Conservation (phyloP, 1,140 invertebrate species). For the Caenorhabditis remanei region DNA sequence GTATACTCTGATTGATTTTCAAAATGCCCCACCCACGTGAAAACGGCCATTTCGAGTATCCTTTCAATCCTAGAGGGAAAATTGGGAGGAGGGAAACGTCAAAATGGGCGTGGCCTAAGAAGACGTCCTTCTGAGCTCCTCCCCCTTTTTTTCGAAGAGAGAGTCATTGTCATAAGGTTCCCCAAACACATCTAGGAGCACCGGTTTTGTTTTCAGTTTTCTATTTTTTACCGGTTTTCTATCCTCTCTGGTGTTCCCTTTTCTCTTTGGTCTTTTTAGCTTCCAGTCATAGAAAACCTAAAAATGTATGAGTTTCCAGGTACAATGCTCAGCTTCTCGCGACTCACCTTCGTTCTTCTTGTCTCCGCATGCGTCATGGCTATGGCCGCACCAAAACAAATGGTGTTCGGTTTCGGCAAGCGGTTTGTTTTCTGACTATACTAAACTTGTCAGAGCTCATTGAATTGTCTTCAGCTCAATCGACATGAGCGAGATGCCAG, state of each 20-base stretch:
- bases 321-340: slow-evolving; percentile 52
- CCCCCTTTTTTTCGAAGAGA: slow-evolving; percentile 10
- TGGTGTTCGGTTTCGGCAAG: slow-evolving; percentile 49
- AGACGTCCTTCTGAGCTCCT: slow-evolving; percentile 45
- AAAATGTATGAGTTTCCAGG: slow-evolving; percentile 47
- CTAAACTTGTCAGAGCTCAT: background rate
- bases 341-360: slow-evolving; percentile 48
- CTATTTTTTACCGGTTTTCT: background rate
- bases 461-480: background rate
- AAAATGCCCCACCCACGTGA: background rate
- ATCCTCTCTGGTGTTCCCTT: background rate
- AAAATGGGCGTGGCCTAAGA: slow-evolving; percentile 17
- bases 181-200: background rate
- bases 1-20: background rate
- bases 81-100: background rate
- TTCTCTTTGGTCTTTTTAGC: background rate
- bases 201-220: background rate
- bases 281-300: background rate
- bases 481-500: slow-evolving; percentile 22
- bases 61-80: slow-evolving; percentile 9
- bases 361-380: slow-evolving; percentile 32
- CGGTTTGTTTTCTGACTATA: background rate
- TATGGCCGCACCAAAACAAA: slow-evolving; percentile 49
- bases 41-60: background rate
- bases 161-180: slow-evolving; percentile 41